These are phyloP conservation scores for Xestia ashworthii DNA, from an alignment of 2,888 invertebrate genomes.

Conservation along the genomic window DNA sequence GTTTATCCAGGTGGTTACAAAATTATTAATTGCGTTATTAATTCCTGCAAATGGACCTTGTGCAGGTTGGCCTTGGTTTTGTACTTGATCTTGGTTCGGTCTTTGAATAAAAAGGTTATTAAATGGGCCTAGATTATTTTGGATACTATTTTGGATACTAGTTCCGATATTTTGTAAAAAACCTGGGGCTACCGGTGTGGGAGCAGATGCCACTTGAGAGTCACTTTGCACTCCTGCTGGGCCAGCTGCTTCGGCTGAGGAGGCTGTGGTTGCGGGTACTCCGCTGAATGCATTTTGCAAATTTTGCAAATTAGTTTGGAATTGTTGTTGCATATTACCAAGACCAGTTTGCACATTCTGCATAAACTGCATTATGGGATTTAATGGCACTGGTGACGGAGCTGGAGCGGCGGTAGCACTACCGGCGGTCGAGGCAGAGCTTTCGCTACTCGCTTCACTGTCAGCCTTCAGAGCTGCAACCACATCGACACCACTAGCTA, in stretches of 20 bases:
- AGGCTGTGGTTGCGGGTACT: not conserved
- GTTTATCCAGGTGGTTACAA: fast-evolving
- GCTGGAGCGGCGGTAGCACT: slow-evolving; percentile 36
- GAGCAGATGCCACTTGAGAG: slow-evolving; percentile 38
- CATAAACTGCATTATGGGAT: fast-evolving
- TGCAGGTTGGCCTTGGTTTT: slow-evolving; percentile 43
- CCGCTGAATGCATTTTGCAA: slow-evolving; percentile 42
- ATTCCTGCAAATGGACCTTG: not conserved
- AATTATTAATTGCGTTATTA: not conserved
- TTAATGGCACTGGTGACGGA: not conserved
- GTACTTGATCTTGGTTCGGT: slow-evolving; percentile 43
- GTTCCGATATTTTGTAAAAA: not conserved
- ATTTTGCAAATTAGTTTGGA: fast-evolving
- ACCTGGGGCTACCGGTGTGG: not conserved
- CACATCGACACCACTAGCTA: slow-evolving; percentile 78
- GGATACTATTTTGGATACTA: not conserved
- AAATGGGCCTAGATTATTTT: slow-evolving; percentile 18
- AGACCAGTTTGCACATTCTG: not conserved
- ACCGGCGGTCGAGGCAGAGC: slow-evolving; percentile 19
- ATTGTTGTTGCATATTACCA: not conserved
- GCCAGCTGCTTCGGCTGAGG: fast-evolving
- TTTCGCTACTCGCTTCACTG: slow-evolving; percentile 52
- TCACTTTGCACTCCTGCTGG: slow-evolving; percentile 37
- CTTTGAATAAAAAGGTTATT: not conserved
- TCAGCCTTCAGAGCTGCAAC: slow-evolving; percentile 76